Conservation (phyloP, 2,888 invertebrate genomes). For the Alitta virens region DNA sequence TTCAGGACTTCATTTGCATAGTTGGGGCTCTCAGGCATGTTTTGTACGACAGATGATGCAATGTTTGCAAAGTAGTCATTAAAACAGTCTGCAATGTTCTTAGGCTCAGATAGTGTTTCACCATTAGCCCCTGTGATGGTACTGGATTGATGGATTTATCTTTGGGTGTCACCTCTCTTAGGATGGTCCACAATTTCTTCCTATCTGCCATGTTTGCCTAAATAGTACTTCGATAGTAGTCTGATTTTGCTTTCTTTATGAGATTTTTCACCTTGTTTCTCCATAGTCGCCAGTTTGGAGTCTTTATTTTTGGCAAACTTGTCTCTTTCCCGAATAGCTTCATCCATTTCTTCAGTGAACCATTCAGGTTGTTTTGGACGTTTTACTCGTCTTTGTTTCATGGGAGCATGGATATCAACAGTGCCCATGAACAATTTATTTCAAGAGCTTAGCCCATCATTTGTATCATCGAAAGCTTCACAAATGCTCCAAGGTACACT, state of each 20-base stretch:
- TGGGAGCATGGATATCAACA: neutral
- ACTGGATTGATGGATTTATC: neutral
- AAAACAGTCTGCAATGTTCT: neutral
- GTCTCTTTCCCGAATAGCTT: neutral
- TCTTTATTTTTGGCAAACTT: neutral
- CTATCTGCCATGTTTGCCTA: neutral
- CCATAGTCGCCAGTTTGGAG: neutral
- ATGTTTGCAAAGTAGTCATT: neutral
- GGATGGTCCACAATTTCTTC: neutral
- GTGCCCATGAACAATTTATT: neutral
- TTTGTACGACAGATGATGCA: neutral
- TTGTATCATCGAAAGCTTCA: too few species aligned
- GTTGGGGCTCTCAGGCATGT: neutral
- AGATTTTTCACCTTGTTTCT: neutral
- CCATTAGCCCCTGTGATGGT: neutral
- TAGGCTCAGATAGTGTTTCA: neutral
- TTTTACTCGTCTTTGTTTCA: neutral
- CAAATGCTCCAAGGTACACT: too few species aligned
- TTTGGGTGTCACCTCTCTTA: neutral
- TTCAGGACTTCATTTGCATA: neutral
- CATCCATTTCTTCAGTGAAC: neutral
- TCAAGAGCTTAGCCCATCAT: too few species aligned
- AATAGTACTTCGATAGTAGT: neutral
- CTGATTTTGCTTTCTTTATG: neutral
- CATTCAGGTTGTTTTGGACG: neutral